Evolutionary conservation across 2,888 invertebrate genomes (phyloP), one percentile per base, ranked within the genome.

Genomic region (Drosophila yooni): DNA sequence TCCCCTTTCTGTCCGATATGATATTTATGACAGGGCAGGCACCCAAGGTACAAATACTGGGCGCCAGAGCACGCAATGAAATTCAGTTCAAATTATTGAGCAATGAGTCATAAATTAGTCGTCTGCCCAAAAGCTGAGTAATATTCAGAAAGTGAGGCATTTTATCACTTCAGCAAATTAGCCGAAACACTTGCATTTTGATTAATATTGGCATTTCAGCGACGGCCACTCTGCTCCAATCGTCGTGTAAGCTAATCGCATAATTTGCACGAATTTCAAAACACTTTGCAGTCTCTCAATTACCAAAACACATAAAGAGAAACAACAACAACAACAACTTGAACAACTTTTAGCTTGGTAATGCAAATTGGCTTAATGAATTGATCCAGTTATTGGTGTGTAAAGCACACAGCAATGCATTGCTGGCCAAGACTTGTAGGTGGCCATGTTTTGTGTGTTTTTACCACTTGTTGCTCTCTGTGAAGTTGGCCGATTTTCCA

Each of bases 401-500:
- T 57, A 72, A 72, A 69, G 64, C 52, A 66, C 69, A 59, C 38
- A 50, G 64, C 62, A 65, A 43, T 27, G 50, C 64, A 66, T 25
- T 46, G 46, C 46, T 46, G 46, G 46, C 46, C 46, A 46, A 46
- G 25, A 25, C 69, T 90, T 86, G 89, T 85, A 88, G 85, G 88
- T 85, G 85, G 89, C 50, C 78, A 76, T 89, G 85, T 89, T 89
- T 84, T 81, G 74, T 74, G 74, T 88, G 82, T 74, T 86, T 25
- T 51, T 78, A 72, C 81, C 85, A 89, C 85, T 89, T 86, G 85
- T 85, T 84, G 66, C 43, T 33, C 69, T 34, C 69, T 77, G 53
- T 71, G 74, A 74, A 72, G 76, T 73, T 81, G 79, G 62, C 77
- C 75, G 79, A 71, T 74, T 74, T 66, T 61, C 38, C 51, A 64